phyloP scores from a whole-genome alignment of 2,797 vertebrate species.

The Kryptopterus vitreolus region DNA sequence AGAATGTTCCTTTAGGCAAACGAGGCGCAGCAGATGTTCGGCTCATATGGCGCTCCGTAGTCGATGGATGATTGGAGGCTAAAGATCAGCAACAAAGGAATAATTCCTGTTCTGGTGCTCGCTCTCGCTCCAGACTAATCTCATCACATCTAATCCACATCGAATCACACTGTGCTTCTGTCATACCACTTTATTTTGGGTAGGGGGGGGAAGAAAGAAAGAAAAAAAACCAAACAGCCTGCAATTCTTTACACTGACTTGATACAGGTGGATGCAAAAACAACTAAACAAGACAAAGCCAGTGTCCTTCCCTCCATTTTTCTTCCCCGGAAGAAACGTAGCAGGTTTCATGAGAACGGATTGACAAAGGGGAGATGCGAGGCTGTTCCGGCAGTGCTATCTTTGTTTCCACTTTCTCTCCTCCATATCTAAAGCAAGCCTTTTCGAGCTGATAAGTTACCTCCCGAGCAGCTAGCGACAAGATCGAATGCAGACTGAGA shows the following conservation, averaged over 20 bases:
- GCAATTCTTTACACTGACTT: not conserved
- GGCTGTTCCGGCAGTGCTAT: slow-evolving; percentile 21
- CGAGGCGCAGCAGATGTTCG: slow-evolving; percentile 52
- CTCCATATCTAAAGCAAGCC: slow-evolving; percentile 35
- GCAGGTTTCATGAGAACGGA: not conserved
- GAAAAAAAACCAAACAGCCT: not conserved
- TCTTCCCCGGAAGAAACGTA: slow-evolving; percentile 2
- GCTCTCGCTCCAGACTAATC: slow-evolving; percentile 33
- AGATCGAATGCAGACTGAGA: not conserved
- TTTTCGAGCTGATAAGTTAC: slow-evolving; percentile 37
- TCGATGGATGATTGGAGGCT: slow-evolving; percentile 51
- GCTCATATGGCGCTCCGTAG: slow-evolving; percentile 50
- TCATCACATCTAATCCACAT: slow-evolving; percentile 34
- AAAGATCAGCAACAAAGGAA: slow-evolving; percentile 46
- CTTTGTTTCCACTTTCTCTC: slow-evolving; percentile 37
- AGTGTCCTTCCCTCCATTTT: not conserved
- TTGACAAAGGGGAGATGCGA: slow-evolving; percentile 1
- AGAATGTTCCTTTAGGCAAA: slow-evolving; percentile 47
- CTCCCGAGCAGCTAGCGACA: slow-evolving; percentile 11
- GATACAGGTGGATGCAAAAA: slow-evolving; percentile 21
- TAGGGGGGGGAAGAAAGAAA: too few relatives aligned
- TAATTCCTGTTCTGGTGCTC: slow-evolving; percentile 36
- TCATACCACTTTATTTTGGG: not conserved
- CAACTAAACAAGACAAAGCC: slow-evolving; percentile 12
- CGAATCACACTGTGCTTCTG: slow-evolving; percentile 25